Base-by-base conservation (phyloP, 2,888 invertebrate species). In the Chymomyza fuscimana region DNA sequence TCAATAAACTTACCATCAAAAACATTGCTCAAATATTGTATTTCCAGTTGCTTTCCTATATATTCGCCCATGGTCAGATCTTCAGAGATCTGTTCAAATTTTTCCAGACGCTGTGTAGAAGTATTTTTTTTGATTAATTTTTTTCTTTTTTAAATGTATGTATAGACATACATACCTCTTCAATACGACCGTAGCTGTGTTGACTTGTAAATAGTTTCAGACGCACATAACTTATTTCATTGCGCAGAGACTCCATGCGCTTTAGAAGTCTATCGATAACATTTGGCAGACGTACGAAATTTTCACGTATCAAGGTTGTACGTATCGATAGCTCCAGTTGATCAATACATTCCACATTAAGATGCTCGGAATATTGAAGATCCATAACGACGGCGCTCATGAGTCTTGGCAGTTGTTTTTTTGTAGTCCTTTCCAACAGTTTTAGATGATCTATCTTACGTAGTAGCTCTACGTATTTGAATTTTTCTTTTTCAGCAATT, bases 141-240 rank as follows among this genome's bases (percentile, higher is more conserved):
- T 25, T 4, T 15, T 9, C 22, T 22, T 54, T 29, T 58, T 58
- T 58, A 4, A 9, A 29, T 32, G 54, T 46, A 10, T 12, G 4
- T 5, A n/a, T n/a, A n/a, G n/a, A n/a, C n/a, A n/a, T n/a, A 70
- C 74, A 9, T 22, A 80, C 80, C 79, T 81, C 77, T 16, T 69
- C 61, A n/a, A 80, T 16, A 5, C 56, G 63, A 62, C 77, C 80
- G 19, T 77, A 60, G 0, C 69, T 73, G 15, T 80, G 80, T 19
- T 79, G 70, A 1, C 68, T 58, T 9, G 67, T 77, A 10, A 81
- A 65, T 4, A 80, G 67, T 62, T 36, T 40, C 5, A 68, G 32
- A 1, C 80, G 76, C 46, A 54, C 62, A 6, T 81, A 79, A 60
- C 80, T 77, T 2, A 80, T 58, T 52, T 80, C 77, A 16, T 81